Evolutionary conservation across 2,797 vertebrate genomes (phyloP), one percentile per base, ranked within the genome.

Genomic region (Ateles fusciceps): DNA sequence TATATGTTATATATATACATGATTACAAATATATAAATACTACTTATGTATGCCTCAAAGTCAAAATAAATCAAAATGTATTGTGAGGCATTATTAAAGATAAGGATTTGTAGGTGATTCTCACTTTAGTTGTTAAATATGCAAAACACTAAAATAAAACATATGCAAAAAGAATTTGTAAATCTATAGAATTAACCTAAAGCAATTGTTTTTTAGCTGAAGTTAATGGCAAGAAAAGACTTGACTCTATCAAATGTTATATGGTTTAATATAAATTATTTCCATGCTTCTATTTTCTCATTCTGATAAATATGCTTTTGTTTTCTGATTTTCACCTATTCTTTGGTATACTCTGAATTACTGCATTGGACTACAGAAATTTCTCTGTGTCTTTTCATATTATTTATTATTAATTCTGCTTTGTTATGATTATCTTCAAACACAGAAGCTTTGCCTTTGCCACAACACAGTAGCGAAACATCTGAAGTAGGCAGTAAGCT

Each of bases 261-360:
- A 52, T 59, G 78, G 57, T 64, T 74, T 89, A 33, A 72, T 1
- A 76, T 30, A 80, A 76, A 75, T 78, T 39, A 55, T 78, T 95
- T 94, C 17, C 5, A 71, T 14, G 13, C 13, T 89, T 83, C 33
- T 11, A 13, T 68, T 64, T 93, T 86, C 78, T 81, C 9, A 84
- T 61, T 74, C 13, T 86, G 36, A 74, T 89, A 57, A 55, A 21
- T 78, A 55, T 8, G 14, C 0, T 10, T 81, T 81, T 74, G 36
- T 93, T 64, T 93, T 74, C 15, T 30, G 81, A 90, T 57, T 91
- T 81, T 92, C 30, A 91, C 21, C n/a, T 46, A 93, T n/a, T 48
- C 6, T 84, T 91, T 30, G 57, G 0, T 84, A 85, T 71, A 12
- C 28, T 7, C 39, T 76, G 8, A 39, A 68, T 55, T 15, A 48